Evolutionary conservation across 1,140 invertebrate species (phyloP), one percentile per base, ranked within the genome.

Genomic region (Hylaeus anthracinus): DNA sequence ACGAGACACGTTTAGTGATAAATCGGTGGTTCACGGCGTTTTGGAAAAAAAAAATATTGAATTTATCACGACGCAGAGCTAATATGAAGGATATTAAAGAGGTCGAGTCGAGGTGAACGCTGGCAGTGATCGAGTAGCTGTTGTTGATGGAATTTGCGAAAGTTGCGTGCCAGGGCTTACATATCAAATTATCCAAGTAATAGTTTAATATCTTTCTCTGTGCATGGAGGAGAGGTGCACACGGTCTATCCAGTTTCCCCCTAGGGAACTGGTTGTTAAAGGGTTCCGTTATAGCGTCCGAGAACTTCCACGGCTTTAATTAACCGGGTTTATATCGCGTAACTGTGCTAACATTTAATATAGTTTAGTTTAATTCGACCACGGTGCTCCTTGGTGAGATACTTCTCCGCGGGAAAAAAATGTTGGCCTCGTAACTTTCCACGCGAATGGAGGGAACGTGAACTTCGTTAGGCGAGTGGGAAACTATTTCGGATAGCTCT

Each of bases 181-280:
- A 56, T 85, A 86, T 85, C 84, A 85, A 86, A 86, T 85, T 82
- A 85, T 74, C 79, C 55, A 55, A 66, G 83, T 78, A 86, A 86
- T 78, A 81, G 73, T 86, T 86, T 85, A 86, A 86, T 85, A 84
- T 74, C 70, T 80, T 80, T 37, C 63, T 72, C n/a, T 39, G 70
- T 10, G 73, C 73, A 48, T n/a, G 26, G 65, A 26, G 72, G 70
- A 51, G 69, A 48, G 53, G 14, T 8, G 4, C 1, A 26, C 8
- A 48, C 39, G n/a, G 26, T 26, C 4, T 26, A 26, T n/a, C 53
- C 41, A 70, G 51, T 70, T 70, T 53, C 3, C 43, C 45, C 14
- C 2, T 3, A 14, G 6, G 55, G 45, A 37, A 10, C 1, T 39
- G 45, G 53, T 4, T 43, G 72, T 51, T 41, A 26, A 66, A 79